Conservation (phyloP, 2,888 invertebrate species). For the Chromoteleia sp. region DNA sequence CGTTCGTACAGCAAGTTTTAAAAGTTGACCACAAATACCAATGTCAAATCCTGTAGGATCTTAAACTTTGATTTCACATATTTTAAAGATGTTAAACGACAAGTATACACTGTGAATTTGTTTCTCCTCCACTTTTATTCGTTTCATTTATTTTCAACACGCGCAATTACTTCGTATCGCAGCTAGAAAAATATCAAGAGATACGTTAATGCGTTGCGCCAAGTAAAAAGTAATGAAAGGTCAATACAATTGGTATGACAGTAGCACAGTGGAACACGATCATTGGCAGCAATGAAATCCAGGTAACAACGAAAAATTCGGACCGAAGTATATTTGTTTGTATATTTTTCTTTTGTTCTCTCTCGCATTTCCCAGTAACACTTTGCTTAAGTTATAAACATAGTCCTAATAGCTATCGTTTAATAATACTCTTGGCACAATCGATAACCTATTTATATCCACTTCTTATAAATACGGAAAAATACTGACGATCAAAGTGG, state of each 20-base stretch:
- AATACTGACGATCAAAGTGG: constrained; percentile 63
- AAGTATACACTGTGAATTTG: constrained; percentile 36
- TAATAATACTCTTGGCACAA: constrained; percentile 68
- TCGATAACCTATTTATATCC: constrained; percentile 60
- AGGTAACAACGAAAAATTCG: constrained; percentile 49
- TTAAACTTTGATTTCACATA: constrained; percentile 47
- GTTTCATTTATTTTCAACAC: constrained; percentile 29
- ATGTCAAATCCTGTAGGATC: constrained; percentile 30
- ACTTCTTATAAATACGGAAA: constrained; percentile 65
- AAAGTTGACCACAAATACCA: constrained; percentile 27
- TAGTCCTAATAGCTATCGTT: constrained; percentile 57
- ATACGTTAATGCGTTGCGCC: constrained; percentile 34
- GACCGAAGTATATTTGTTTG: constrained; percentile 19
- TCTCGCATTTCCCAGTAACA: constrained; percentile 17
- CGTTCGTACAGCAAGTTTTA: constrained; percentile 20
- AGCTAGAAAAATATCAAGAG: constrained; percentile 51
- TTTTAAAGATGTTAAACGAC: constrained; percentile 47
- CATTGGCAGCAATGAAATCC: constrained; percentile 56
- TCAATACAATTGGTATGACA: constrained; percentile 49
- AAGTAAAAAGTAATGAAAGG: constrained; percentile 53
- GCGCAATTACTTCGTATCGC: constrained; percentile 43
- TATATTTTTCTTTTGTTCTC: constrained; percentile 21
- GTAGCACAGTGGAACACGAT: constrained; percentile 54
- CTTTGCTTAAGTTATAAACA: constrained; percentile 43
- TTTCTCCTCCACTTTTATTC: not conserved